phyloP scores from a whole-genome alignment of 1,140 invertebrate genomes.

The Bilobella aurantiaca region DNA sequence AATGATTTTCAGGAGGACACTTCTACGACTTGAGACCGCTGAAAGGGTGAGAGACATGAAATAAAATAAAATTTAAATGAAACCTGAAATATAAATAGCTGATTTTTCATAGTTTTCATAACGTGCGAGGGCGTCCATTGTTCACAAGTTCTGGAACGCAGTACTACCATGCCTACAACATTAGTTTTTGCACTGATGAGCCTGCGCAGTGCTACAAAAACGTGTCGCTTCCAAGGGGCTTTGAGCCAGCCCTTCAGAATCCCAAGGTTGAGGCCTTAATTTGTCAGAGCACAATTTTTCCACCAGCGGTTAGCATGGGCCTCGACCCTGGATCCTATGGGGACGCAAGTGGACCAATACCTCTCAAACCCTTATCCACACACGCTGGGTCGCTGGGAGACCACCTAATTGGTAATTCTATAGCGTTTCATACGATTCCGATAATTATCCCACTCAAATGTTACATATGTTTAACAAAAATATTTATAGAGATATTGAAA shows the following conservation, averaged over 20 bases:
- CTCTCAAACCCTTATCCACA: slow-evolving; percentile 39
- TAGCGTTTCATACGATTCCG: not conserved
- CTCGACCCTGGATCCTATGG: slow-evolving; percentile 16
- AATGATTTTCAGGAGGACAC: not conserved
- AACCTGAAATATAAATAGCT: too few species aligned
- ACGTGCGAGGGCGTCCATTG: slow-evolving; percentile 41
- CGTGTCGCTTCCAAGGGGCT: slow-evolving; percentile 30
- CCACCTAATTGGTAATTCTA: slow-evolving; percentile 38
- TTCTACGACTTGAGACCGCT: slow-evolving; percentile 44
- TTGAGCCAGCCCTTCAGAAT: slow-evolving; percentile 25
- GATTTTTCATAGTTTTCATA: slow-evolving; percentile 42
- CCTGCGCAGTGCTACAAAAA: slow-evolving; percentile 40
- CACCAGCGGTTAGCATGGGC: slow-evolving; percentile 25
- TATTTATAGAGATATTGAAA: too few species aligned
- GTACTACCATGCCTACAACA: slow-evolving; percentile 51
- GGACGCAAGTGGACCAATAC: slow-evolving; percentile 30
- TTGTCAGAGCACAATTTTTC: slow-evolving; percentile 47
- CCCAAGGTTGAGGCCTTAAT: slow-evolving; percentile 39
- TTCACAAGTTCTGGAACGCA: slow-evolving; percentile 50
- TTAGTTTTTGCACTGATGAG: slow-evolving; percentile 46
- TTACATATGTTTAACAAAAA: too few species aligned
- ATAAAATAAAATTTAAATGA: too few species aligned
- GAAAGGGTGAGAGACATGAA: slow-evolving; percentile 39
- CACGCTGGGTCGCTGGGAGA: slow-evolving; percentile 47
- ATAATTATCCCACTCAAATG: too few species aligned